Conservation (phyloP, 1,140 invertebrate species). For the Vanessa tameamea region DNA sequence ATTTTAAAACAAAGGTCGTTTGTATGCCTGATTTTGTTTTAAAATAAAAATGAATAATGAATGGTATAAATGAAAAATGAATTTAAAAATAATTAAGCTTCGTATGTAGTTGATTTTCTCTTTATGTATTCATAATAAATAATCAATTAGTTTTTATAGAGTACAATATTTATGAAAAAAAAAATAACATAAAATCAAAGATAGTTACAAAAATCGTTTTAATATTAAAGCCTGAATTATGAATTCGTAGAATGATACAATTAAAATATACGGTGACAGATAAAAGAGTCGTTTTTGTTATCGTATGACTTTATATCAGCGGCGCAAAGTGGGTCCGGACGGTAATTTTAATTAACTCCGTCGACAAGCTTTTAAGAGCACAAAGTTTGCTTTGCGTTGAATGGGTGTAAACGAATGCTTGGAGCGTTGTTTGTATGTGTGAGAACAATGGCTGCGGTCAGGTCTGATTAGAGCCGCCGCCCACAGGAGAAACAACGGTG, state of each 20-base stretch:
- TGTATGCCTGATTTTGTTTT: no score
- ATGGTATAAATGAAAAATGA: no score
- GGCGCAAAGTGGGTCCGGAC: slow-evolving; percentile 28
- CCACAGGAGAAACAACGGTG: slow-evolving; percentile 22
- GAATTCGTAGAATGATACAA: neutral
- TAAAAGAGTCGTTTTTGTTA: slow-evolving; percentile 11
- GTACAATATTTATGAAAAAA: no score
- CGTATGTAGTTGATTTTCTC: no score
- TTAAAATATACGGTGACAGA: neutral
- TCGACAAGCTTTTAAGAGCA: slow-evolving; percentile 51
- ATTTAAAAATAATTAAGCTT: no score
- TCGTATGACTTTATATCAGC: slow-evolving; percentile 9
- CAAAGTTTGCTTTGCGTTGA: slow-evolving; percentile 54
- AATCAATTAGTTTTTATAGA: no score
- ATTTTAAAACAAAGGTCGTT: no score
- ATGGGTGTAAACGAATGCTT: slow-evolving; percentile 61
- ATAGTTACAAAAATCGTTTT: neutral
- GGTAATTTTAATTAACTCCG: slow-evolving; percentile 44
- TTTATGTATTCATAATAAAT: no score
- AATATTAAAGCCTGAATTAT: neutral
- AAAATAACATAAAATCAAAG: no score
- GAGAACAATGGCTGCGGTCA: slow-evolving; percentile 32
- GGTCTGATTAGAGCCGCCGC: slow-evolving; percentile 21
- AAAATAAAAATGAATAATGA: no score
- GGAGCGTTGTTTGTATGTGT: slow-evolving; percentile 27